These are phyloP conservation scores for Lithophane socia DNA, from an alignment of 2,888 invertebrate species.

Conservation along the genomic window DNA sequence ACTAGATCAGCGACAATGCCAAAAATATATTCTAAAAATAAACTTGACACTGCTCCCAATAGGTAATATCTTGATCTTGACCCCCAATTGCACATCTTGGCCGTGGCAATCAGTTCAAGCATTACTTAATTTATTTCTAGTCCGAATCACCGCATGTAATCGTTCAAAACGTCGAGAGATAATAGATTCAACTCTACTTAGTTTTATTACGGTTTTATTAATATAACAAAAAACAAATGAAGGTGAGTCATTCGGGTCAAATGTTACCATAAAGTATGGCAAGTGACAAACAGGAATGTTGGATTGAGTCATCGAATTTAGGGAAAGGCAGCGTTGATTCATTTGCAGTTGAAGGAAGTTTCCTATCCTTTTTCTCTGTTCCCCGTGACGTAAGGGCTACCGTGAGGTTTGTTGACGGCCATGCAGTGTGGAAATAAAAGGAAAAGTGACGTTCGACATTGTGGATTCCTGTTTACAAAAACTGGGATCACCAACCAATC, in stretches of 20 bases:
- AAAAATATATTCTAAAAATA: not conserved
- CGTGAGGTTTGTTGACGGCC: not conserved
- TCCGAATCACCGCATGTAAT: conserved; percentile 12
- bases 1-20: not conserved
- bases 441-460: not conserved
- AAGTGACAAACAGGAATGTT: conserved; percentile 40
- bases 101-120: conserved; percentile 14
- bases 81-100: not conserved
- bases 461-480: not conserved
- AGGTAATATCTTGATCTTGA: conserved; percentile 10
- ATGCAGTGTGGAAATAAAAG: not conserved
- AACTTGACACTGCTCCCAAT: conserved; percentile 8
- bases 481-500: not conserved
- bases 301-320: conserved; percentile 39
- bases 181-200: conserved; percentile 33
- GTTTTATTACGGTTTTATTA: conserved; percentile 49
- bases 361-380: not conserved
- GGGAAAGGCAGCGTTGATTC: conserved; percentile 22
- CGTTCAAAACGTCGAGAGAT: conserved; percentile 13
- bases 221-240: conserved; percentile 38
- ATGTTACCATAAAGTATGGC: conserved; percentile 48
- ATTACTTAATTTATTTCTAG: conserved; percentile 23
- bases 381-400: not conserved
- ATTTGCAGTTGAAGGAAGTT: not conserved
- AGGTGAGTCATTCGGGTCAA: conserved; percentile 60